Evolutionary conservation across 2,888 invertebrate genomes (phyloP), one percentile per base, ranked within the genome.

Genomic region (Ditula angustiorana): DNA sequence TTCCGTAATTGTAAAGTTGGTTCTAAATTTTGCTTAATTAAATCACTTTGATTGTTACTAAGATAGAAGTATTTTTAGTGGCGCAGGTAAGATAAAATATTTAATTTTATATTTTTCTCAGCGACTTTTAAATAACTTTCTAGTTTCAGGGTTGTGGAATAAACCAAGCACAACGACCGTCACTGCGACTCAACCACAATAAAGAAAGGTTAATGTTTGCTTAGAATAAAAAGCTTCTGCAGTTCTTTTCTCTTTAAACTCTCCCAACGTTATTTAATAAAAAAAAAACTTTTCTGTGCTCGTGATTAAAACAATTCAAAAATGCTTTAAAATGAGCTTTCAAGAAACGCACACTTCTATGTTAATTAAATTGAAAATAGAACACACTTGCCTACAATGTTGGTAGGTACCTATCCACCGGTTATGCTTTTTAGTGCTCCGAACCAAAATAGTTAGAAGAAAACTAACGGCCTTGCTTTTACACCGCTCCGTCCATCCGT

Each of bases 171-270:
- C 23, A 23, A 11, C 23, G 46, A 2, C n/a, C 46, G 11, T 46
- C 19, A 19, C 41, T 46, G 46, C n/a, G 7, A 23, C 23, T 21
- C 46, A 5, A n/a, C 23, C n/a, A 21, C 24, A 46, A 24, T 46
- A 46, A 24, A 24, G 41, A 19, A 19, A 46, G 46, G 46, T 23
- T 46, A 46, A 24, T 46, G 46, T 46, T 23, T 24, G 23, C 46
- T 46, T 41, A 10, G 16, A 46, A 46, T 8, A 11, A 24, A 24
- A 21, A 46, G 24, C 19, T 23, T 23, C 19, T n/a, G 24, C n/a
- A n/a, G 24, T 46, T 46, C n/a, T 46, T 46, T 23, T 8, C 19
- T 10, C 19, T 19, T 8, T 2, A 41, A 41, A 41, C 8, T 19
- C 8, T 19, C 5, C 2, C 19, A 10, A 10, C 19, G 41, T 8